phyloP scores from a whole-genome alignment of 1,140 invertebrate genomes.

The Capitella teleta region DNA sequence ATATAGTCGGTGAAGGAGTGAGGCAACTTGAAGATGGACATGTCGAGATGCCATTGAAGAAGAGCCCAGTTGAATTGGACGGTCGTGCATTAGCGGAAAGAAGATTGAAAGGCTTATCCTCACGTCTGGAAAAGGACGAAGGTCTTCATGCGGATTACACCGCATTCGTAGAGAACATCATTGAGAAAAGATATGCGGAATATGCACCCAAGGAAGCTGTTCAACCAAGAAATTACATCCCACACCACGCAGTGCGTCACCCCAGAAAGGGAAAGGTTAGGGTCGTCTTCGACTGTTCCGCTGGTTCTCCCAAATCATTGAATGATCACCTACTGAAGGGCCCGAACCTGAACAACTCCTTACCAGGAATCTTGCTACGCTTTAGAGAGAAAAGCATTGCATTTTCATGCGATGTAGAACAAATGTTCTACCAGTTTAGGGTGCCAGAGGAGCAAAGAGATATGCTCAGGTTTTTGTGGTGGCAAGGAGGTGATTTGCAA shows the following conservation, averaged over 20 bases:
- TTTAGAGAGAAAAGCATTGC: slow-evolving; percentile 1
- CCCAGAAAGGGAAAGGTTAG: slow-evolving; percentile 5
- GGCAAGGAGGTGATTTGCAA: slow-evolving; percentile 1
- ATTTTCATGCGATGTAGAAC: neutral
- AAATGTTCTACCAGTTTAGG: neutral
- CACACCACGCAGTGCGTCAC: neutral
- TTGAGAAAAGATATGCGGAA: too few relatives aligned
- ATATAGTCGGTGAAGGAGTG: too few relatives aligned
- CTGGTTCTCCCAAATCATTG: slow-evolving; percentile 20
- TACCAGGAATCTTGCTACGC: slow-evolving; percentile 16
- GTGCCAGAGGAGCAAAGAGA: neutral
- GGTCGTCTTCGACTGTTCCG: slow-evolving; percentile 17
- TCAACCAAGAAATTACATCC: neutral
- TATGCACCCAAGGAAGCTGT: too few relatives aligned
- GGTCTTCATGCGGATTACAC: too few relatives aligned
- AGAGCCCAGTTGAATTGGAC: too few relatives aligned
- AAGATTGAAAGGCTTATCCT: too few relatives aligned
- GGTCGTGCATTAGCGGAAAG: too few relatives aligned
- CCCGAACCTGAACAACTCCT: slow-evolving; percentile 32
- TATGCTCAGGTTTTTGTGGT: neutral
- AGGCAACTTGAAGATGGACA: too few relatives aligned
- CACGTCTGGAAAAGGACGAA: too few relatives aligned
- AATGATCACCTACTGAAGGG: slow-evolving; percentile 19
- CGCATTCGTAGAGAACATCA: too few relatives aligned
- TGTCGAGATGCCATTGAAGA: too few relatives aligned